phyloP scores from a whole-genome alignment of 2,797 vertebrate species.

The Bovichtus diacanthus region DNA sequence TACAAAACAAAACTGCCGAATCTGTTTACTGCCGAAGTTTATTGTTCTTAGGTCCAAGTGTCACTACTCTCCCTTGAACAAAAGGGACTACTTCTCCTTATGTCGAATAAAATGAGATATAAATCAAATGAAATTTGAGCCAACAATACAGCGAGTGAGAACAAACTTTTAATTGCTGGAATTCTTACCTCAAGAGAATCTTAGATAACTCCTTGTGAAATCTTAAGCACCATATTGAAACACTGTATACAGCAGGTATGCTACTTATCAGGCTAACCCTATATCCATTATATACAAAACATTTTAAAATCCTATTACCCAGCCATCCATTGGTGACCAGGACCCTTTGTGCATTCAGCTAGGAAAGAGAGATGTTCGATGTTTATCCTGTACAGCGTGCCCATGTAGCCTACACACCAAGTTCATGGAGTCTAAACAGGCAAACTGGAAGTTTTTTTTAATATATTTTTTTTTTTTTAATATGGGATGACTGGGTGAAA shows the following conservation, averaged over 20 bases:
- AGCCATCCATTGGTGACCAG: neutral
- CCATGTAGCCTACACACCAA: neutral
- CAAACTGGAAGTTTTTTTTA: neutral
- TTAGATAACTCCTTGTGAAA: neutral
- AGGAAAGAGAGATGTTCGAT: neutral
- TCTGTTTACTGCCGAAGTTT: neutral
- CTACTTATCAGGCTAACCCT: too few relatives aligned
- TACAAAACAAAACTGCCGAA: neutral
- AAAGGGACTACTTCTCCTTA: neutral
- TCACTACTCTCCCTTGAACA: neutral
- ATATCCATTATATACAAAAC: constrained; percentile 17
- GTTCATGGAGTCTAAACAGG: neutral
- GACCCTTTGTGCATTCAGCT: neutral
- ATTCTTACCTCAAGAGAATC: neutral
- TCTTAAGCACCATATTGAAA: constrained; percentile 29
- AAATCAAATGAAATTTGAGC: constrained; percentile 4
- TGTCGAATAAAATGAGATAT: neutral
- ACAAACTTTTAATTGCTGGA: constrained; percentile 8
- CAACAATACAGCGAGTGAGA: constrained; percentile 1
- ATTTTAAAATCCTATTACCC: neutral
- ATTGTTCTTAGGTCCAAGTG: neutral
- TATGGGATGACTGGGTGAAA: neutral
- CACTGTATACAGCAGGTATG: neutral
- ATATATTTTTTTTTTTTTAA: too few relatives aligned
- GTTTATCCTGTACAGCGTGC: neutral